Evolutionary conservation across 30 jellyfish, hydroid and myxozoan genomes (phyloP).

Genomic region (Mastigias papua): DNA sequence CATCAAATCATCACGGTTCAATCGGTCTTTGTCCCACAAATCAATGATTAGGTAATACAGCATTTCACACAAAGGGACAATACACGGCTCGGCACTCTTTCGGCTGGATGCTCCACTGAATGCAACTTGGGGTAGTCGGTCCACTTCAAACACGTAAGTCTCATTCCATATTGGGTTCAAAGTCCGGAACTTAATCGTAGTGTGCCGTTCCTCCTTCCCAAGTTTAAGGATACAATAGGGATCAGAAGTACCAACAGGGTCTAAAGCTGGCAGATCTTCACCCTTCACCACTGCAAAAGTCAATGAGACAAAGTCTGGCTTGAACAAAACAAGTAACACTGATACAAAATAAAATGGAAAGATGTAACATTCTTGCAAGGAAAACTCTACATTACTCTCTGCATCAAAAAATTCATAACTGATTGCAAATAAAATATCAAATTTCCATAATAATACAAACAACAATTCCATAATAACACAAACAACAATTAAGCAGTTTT

Average conservation of each 20-base stretch:
- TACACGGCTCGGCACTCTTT: slow-evolving; percentile 31
- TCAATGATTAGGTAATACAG: slow-evolving; percentile 78
- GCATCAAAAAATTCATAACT: too few species aligned
- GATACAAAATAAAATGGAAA: too few species aligned
- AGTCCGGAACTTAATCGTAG: slow-evolving; percentile 71
- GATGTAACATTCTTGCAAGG: too few species aligned
- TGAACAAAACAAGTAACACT: too few species aligned
- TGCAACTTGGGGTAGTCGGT: slow-evolving; percentile 86
- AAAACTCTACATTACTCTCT: too few species aligned
- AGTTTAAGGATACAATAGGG: slow-evolving; percentile 90
- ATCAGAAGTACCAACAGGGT: slow-evolving; percentile 88
- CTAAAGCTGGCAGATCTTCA: slow-evolving; percentile 86
- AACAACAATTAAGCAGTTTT: too few species aligned
- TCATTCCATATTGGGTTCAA: slow-evolving; percentile 88
- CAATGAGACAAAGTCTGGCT: too few species aligned
- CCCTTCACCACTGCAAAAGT: slow-evolving; percentile 81
- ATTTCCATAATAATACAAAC: too few species aligned
- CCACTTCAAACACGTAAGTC: slow-evolving; percentile 85
- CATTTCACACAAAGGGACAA: slow-evolving; percentile 87
- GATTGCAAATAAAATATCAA: too few species aligned
- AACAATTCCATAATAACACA: too few species aligned
- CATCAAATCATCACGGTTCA: slow-evolving; percentile 92
- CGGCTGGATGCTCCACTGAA: slow-evolving; percentile 72
- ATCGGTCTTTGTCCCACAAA: slow-evolving; percentile 94
- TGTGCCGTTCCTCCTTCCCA: slow-evolving; percentile 79